A percentile compares a stretch with the other conserved stretches of the same genome.
Conservation (phyloP, 2,797 vertebrate genomes). For the Propithecus perrieri region DNA sequence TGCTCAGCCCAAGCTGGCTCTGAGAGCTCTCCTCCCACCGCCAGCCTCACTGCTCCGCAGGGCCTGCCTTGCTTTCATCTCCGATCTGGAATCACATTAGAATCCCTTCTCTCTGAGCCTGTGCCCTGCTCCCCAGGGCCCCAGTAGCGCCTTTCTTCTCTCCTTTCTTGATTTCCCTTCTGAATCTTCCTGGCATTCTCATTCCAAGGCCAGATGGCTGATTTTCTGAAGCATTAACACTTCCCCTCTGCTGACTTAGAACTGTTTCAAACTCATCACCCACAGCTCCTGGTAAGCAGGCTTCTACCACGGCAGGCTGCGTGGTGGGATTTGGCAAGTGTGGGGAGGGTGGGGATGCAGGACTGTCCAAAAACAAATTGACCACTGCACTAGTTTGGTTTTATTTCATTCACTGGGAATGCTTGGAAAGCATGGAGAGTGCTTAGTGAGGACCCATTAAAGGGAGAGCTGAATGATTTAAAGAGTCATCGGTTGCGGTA, state of each 20-base stretch:
- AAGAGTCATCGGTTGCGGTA: background rate
- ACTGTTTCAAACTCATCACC: constrained; percentile 61
- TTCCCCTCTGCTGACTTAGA: constrained; percentile 66
- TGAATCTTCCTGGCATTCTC: constrained; percentile 53
- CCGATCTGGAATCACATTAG: background rate
- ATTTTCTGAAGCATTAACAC: constrained; percentile 64
- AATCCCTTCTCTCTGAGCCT: background rate
- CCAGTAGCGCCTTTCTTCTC: constrained; percentile 31
- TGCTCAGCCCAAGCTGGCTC: constrained; percentile 39
- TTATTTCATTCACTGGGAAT: constrained; percentile 41
- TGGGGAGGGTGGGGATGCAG: constrained; percentile 1
- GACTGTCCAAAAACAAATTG: constrained; percentile 47
- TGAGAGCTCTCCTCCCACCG: background rate
- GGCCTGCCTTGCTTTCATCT: background rate
- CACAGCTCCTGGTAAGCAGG: constrained; percentile 46
- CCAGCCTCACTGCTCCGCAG: background rate
- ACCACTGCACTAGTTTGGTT: background rate
- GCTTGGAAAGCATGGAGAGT: background rate
- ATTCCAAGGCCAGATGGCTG: constrained; percentile 74
- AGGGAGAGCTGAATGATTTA: constrained; percentile 16
- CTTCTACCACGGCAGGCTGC: constrained; percentile 53
- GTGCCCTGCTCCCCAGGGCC: background rate
- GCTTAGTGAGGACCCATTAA: constrained; percentile 39
- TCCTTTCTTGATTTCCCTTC: constrained; percentile 69
- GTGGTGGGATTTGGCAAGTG: constrained; percentile 45